phyloP scores from a whole-genome alignment of 2,888 invertebrate genomes.

The Xanthorhoe spadicearia region DNA sequence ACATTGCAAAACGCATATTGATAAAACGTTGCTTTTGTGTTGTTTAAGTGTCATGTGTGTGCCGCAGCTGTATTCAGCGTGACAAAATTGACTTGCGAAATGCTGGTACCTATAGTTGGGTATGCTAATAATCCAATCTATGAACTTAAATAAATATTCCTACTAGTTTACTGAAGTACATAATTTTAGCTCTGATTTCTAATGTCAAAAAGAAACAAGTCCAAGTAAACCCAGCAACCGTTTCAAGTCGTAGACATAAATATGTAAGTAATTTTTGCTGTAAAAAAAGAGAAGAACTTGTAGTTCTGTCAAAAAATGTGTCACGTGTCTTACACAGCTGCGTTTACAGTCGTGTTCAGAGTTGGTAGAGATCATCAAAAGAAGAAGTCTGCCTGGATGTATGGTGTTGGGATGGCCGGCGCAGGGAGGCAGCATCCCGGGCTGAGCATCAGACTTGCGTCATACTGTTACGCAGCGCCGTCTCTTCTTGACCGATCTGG shows the following conservation, averaged over 20 bases:
- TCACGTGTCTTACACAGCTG: constrained; percentile 12
- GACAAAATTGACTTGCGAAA: constrained; percentile 15
- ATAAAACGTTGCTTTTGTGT: neutral
- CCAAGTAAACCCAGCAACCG: neutral
- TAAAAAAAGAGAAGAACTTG: neutral
- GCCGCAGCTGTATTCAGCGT: constrained; percentile 16
- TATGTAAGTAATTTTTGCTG: neutral
- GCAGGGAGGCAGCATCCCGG: constrained; percentile 65
- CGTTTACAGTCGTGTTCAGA: constrained; percentile 53
- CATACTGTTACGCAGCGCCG: constrained; percentile 91
- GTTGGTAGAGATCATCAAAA: constrained; percentile 69
- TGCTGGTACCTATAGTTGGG: neutral
- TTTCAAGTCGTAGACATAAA: neutral
- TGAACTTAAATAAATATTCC: neutral
- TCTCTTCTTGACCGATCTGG: constrained; percentile 88
- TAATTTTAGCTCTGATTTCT: neutral
- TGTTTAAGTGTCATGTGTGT: constrained; percentile 20
- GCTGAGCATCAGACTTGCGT: constrained; percentile 90
- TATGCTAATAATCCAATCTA: neutral
- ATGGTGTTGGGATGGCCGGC: constrained; percentile 63
- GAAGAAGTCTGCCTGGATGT: constrained; percentile 56
- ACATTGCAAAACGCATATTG: neutral
- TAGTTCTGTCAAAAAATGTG: neutral
- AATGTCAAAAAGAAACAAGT: neutral
- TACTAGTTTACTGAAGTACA: neutral